Conservation (phyloP, 2,113 vertebrate species). For the Pavo muticus region DNA sequence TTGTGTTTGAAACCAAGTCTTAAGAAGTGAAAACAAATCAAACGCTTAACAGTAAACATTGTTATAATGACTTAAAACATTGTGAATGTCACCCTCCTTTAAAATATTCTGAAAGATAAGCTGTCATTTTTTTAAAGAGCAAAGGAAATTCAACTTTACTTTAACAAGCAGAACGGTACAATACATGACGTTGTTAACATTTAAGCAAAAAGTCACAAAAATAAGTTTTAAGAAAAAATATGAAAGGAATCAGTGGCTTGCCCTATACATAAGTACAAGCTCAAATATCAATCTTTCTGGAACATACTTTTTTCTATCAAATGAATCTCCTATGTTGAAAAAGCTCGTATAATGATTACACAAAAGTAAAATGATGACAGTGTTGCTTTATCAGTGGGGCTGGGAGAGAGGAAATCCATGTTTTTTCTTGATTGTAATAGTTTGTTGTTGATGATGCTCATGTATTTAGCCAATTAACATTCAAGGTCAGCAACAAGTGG, state of each 20-base stretch:
- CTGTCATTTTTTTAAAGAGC: background rate
- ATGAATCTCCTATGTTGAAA: background rate
- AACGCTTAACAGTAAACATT: background rate
- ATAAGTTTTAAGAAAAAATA: background rate
- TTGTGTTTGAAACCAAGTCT: background rate
- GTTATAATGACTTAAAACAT: background rate
- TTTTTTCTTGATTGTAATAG: background rate
- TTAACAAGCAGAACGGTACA: background rate
- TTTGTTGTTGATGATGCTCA: background rate
- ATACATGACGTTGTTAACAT: background rate
- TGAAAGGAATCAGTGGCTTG: background rate
- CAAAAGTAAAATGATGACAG: background rate
- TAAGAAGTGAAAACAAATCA: background rate
- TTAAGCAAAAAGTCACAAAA: background rate
- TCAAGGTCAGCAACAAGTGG: background rate
- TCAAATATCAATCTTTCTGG: background rate
- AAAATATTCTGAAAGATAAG: constrained; percentile 12
- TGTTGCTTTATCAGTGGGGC: too few species aligned
- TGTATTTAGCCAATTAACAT: background rate
- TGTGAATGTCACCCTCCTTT: constrained; percentile 11
- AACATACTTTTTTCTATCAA: background rate
- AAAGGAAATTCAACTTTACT: constrained; percentile 8
- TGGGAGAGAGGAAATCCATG: background rate
- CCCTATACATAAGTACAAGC: background rate
- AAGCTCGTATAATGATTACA: background rate